Evolutionary conservation across 1,140 invertebrate species (phyloP).

Genomic region (Linepithema humile): DNA sequence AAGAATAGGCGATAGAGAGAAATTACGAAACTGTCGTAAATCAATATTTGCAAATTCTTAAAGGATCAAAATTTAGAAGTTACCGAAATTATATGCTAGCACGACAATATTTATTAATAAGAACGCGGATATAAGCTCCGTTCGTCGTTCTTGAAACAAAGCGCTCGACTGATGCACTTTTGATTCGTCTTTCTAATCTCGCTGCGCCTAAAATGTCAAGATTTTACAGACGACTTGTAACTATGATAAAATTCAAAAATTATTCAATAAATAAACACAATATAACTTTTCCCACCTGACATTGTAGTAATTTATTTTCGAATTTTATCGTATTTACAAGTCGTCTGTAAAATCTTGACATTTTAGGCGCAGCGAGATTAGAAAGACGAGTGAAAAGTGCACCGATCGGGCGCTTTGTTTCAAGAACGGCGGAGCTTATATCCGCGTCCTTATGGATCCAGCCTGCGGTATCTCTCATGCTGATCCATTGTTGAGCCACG

Average conservation of each 20-base stretch:
- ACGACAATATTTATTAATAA: too few species aligned
- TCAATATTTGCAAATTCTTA: background rate
- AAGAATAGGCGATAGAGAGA: conserved; percentile 32
- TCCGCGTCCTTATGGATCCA: conserved; percentile 24
- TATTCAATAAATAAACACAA: background rate
- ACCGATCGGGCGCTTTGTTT: conserved; percentile 45
- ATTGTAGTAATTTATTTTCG: background rate
- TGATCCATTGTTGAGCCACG: conserved; percentile 70
- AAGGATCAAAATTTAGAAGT: background rate
- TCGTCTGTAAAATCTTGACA: background rate
- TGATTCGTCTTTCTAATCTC: background rate
- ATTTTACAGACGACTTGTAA: background rate
- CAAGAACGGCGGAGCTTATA: conserved; percentile 28
- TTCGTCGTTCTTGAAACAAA: background rate
- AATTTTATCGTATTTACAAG: background rate
- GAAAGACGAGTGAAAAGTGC: background rate
- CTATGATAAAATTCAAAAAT: background rate
- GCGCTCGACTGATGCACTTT: conserved; percentile 13
- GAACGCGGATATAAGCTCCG: too few species aligned
- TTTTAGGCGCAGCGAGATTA: background rate
- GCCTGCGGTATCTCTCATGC: conserved; percentile 52
- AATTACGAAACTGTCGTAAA: background rate
- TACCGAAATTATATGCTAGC: background rate
- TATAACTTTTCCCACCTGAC: background rate
- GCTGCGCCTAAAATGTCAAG: background rate